A percentile compares a stretch with the other conserved stretches of the same genome.
Evolutionary conservation across 2,888 invertebrate genomes (phyloP).

Genomic region (Platycheirus rosarum): DNA sequence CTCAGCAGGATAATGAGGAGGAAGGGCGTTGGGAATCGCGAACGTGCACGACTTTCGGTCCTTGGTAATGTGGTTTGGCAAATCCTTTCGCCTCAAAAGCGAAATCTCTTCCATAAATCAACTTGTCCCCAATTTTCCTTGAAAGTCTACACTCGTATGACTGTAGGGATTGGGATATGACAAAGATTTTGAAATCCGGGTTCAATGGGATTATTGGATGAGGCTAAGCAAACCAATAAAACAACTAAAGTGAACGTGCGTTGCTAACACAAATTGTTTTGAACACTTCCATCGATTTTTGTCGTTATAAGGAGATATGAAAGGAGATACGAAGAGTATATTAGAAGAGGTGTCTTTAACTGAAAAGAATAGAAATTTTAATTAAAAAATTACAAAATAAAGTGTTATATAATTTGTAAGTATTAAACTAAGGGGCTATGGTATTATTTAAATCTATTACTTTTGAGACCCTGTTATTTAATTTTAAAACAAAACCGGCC

Average conservation of each 20-base stretch:
- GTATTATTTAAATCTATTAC: too few species aligned
- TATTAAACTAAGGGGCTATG: too few species aligned
- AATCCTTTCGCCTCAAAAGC: conserved; percentile 66
- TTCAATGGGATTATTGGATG: conserved; percentile 66
- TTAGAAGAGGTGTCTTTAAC: too few species aligned
- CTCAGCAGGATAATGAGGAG: too few species aligned
- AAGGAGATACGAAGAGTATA: too few species aligned
- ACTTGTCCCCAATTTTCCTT: conserved; percentile 48
- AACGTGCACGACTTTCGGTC: conserved; percentile 58
- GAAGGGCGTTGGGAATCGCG: not conserved
- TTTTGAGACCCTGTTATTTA: too few species aligned
- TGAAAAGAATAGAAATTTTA: too few species aligned
- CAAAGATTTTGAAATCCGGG: conserved; percentile 57
- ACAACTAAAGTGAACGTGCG: conserved; percentile 65
- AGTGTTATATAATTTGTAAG: too few species aligned
- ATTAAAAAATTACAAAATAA: too few species aligned
- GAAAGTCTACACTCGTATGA: conserved; percentile 13
- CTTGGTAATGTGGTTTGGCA: conserved; percentile 55
- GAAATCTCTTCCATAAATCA: conserved; percentile 73
- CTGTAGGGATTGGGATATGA: conserved; percentile 41
- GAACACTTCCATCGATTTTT: conserved; percentile 23
- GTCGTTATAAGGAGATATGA: not conserved
- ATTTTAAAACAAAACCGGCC: too few species aligned
- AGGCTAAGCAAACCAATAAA: conserved; percentile 68
- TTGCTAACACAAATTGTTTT: conserved; percentile 57